Conservation (phyloP, 2,113 vertebrate species). For the Albula goreensis region DNA sequence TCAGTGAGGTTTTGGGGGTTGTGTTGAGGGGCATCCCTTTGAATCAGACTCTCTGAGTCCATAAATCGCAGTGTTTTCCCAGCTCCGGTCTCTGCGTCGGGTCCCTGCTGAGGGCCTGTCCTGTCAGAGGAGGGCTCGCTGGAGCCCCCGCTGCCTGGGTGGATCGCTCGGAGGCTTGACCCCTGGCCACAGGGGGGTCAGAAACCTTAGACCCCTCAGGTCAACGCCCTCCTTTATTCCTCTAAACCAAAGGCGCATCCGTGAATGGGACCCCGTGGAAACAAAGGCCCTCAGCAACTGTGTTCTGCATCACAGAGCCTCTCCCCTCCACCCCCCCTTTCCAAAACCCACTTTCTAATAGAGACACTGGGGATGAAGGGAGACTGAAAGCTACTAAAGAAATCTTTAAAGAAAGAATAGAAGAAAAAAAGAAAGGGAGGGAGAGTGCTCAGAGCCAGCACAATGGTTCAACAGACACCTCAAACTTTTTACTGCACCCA, state of each 20-base stretch:
- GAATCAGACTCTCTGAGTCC: conserved; percentile 92
- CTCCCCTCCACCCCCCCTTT: conserved; percentile 68
- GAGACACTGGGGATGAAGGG: conserved; percentile 59
- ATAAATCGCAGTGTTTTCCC: conserved; percentile 91
- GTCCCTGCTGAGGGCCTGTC: conserved; percentile 66
- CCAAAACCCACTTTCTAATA: conserved; percentile 74
- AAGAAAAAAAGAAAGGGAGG: conserved; percentile 27
- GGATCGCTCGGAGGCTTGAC: conserved; percentile 82
- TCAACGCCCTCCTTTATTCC: conserved; percentile 80
- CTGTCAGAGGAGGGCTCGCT: conserved; percentile 71
- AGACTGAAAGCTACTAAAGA: conserved; percentile 42
- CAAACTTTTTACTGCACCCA: conserved; percentile 15
- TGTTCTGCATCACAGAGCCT: conserved; percentile 91
- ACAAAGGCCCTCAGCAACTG: conserved; percentile 93
- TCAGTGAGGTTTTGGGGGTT: too few relatives aligned
- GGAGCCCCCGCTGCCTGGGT: conserved; percentile 75
- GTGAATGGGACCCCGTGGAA: conserved; percentile 87
- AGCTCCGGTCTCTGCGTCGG: conserved; percentile 79
- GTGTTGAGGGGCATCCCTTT: conserved; percentile 72
- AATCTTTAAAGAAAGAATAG: conserved; percentile 39
- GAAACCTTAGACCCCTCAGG: conserved; percentile 83
- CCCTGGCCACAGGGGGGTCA: conserved; percentile 87
- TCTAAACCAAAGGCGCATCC: conserved; percentile 94
- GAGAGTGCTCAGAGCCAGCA: conserved; percentile 30
- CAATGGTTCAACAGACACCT: conserved; percentile 38